These are phyloP conservation scores for Pterocles gutturalis DNA, from an alignment of 2,113 vertebrate genomes.

Conservation along the genomic window DNA sequence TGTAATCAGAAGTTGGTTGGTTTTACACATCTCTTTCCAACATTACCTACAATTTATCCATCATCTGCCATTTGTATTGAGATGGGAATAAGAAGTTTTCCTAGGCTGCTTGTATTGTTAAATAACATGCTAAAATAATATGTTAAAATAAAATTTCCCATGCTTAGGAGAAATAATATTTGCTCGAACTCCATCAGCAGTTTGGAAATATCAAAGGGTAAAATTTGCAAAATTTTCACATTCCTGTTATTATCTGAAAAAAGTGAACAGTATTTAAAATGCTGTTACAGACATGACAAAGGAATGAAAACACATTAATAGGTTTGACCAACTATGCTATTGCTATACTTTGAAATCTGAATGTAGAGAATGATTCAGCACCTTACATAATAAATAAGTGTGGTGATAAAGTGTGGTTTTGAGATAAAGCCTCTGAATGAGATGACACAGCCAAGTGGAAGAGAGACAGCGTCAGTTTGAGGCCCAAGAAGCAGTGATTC, in stretches of 20 bases:
- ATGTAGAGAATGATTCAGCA: neutral
- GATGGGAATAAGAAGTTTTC: constrained; percentile 9
- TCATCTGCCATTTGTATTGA: constrained; percentile 15
- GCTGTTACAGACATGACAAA: neutral
- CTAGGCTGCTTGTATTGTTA: neutral
- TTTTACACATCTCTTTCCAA: neutral
- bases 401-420: neutral
- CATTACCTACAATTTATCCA: constrained; percentile 19
- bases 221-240: neutral
- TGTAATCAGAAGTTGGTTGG: neutral
- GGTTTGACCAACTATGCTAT: neutral
- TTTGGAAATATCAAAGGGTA: neutral
- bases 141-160: neutral
- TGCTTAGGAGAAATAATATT: neutral
- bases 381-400: neutral
- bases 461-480: neutral
- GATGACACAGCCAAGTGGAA: neutral
- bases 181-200: neutral
- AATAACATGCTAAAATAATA: neutral
- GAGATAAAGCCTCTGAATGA: neutral
- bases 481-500: constrained; percentile 1
- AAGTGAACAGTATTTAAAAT: neutral
- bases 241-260: neutral
- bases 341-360: neutral
- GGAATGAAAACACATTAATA: neutral